These are phyloP conservation scores for Zaprionus africanus DNA, from an alignment of 1,140 invertebrate genomes.

Conservation along the genomic window DNA sequence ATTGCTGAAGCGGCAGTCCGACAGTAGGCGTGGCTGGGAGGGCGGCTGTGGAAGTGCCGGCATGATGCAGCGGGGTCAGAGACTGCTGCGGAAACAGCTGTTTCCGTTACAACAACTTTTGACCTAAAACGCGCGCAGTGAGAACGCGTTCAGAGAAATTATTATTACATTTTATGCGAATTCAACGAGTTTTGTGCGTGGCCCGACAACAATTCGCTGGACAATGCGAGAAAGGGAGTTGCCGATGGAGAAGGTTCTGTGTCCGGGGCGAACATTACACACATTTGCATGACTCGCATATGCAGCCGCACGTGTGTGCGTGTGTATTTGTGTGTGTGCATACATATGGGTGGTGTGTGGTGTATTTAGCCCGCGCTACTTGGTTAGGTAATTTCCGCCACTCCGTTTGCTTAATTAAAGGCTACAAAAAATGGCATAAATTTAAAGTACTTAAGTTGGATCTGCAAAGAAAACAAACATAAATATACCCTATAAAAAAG, in stretches of 20 bases:
- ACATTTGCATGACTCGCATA: conserved; percentile 34
- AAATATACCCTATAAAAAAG: conserved; percentile 6
- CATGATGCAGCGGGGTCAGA: neutral
- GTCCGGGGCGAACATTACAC: neutral
- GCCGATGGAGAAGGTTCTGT: neutral
- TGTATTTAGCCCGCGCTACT: conserved; percentile 16
- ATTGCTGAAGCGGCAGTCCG: conserved; percentile 44
- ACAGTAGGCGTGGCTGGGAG: neutral
- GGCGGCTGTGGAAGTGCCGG: neutral
- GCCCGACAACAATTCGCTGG: conserved; percentile 15
- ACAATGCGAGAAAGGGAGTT: neutral
- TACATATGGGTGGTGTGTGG: neutral
- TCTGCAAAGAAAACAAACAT: conserved; percentile 4
- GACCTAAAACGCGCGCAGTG: conserved; percentile 27
- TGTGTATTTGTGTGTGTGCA: neutral
- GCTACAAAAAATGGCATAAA: conserved; percentile 41
- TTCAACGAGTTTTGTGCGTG: conserved; percentile 63
- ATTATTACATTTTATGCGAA: conserved; percentile 78
- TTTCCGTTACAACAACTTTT: conserved; percentile 63
- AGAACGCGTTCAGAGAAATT: conserved; percentile 55
- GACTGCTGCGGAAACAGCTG: conserved; percentile 65
- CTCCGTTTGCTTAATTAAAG: conserved; percentile 68
- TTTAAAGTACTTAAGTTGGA: conserved; percentile 34
- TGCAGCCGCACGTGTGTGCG: conserved; percentile 21
- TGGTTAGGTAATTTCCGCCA: conserved; percentile 30